These are phyloP conservation scores for Nomada lathburiana DNA, from an alignment of 2,888 invertebrate genomes.

Conservation along the genomic window DNA sequence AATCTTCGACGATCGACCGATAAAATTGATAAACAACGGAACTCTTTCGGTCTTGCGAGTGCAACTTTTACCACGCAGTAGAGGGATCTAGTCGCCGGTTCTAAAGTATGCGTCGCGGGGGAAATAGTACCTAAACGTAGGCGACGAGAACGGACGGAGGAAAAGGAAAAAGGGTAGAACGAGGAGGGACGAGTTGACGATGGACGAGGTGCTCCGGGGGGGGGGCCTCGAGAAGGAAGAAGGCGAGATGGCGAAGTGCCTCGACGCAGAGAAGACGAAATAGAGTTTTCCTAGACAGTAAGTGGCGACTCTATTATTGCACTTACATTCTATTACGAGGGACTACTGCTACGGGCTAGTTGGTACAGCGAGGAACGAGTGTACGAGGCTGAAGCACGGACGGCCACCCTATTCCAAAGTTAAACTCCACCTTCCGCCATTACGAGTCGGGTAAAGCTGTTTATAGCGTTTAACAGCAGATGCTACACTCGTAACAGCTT, in stretches of 20 bases:
- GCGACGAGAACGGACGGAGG: no score
- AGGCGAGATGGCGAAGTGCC: background rate
- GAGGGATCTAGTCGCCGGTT: no score
- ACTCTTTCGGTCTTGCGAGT: no score
- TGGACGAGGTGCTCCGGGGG: no score
- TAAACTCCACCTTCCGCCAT: conserved; percentile 76
- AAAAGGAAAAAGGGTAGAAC: no score
- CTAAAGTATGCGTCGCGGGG: no score
- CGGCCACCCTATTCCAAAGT: conserved; percentile 74
- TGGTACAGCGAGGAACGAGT: conserved; percentile 25
- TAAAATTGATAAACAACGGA: no score
- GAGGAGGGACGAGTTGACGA: no score
- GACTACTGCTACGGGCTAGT: conserved; percentile 36
- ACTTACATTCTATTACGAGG: conserved; percentile 76
- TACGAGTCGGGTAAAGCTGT: conserved; percentile 78
- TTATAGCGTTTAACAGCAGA: conserved; percentile 80
- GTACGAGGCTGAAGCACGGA: conserved; percentile 41
- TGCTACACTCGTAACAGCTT: conserved; percentile 80
- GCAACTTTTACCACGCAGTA: no score
- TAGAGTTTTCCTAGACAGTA: conserved; percentile 51
- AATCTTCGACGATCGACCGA: no score
- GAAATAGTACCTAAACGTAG: no score
- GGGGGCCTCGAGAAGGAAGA: background rate
- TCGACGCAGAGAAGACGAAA: conserved; percentile 29
- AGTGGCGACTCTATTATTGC: conserved; percentile 75